A percentile compares a stretch with the other conserved stretches of the same genome.
These are phyloP conservation scores for Micromussa lordhowensis DNA, from an alignment of 92 coral and sea anemone genomes.

Conservation along the genomic window DNA sequence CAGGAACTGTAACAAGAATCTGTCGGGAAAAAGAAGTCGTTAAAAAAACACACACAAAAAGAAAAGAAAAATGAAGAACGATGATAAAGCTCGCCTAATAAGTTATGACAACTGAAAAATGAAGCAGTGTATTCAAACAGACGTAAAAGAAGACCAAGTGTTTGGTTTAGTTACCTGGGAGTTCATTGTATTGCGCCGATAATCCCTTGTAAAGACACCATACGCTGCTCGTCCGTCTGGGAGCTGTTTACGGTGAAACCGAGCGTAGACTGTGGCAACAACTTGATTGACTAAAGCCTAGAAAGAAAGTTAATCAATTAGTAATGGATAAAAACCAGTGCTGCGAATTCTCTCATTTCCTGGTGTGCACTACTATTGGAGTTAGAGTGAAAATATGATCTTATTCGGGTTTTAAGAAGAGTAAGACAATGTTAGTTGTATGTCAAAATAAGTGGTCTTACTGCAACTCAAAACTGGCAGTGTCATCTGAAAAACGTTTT, in stretches of 20 bases:
- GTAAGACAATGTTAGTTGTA: too few species aligned
- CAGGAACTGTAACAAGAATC: conserved; percentile 85
- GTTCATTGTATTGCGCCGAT: conserved; percentile 61
- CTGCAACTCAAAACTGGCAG: too few species aligned
- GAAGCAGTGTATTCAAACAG: too few species aligned
- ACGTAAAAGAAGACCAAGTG: too few species aligned
- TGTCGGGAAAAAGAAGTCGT: conserved; percentile 11
- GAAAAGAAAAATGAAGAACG: background rate
- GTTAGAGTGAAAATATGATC: background rate
- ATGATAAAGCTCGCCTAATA: too few species aligned
- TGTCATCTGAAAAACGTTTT: too few species aligned
- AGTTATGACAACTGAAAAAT: too few species aligned
- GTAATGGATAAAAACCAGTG: too few species aligned
- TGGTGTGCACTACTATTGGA: too few species aligned
- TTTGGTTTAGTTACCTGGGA: conserved; percentile 62
- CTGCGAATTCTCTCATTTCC: too few species aligned
- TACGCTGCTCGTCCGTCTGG: conserved; percentile 70
- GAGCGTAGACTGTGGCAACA: conserved; percentile 75
- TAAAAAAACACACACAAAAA: background rate
- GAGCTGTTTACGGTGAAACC: conserved; percentile 63
- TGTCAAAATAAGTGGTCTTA: too few species aligned
- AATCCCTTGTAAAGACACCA: conserved; percentile 86
- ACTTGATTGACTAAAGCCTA: conserved; percentile 79
- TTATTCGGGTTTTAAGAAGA: background rate
- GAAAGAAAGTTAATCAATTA: too few species aligned